These are phyloP conservation scores for Diogma glabrata DNA, from an alignment of 2,888 invertebrate genomes.

Conservation along the genomic window DNA sequence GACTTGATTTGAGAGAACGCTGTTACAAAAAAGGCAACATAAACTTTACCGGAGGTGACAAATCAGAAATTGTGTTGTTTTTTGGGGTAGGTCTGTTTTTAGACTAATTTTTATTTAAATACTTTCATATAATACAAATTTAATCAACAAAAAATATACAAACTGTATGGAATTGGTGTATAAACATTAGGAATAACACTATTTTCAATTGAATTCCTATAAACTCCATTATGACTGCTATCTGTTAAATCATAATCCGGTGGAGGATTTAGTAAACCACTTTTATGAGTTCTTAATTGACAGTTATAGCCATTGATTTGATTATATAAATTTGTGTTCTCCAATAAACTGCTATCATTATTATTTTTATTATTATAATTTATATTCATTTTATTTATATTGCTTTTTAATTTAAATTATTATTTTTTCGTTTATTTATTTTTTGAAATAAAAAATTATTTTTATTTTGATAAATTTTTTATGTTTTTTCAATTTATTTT, in stretches of 20 bases:
- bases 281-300: neutral
- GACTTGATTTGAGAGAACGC: no score
- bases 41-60: no score
- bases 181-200: constrained; percentile 37
- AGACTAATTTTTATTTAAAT: no score
- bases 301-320: neutral
- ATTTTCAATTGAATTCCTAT: neutral
- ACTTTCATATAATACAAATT: neutral
- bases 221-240: constrained; percentile 4
- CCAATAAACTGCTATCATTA: constrained; percentile 1
- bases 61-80: no score
- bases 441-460: no score
- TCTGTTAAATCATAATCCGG: constrained; percentile 1
- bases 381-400: neutral
- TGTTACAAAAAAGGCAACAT: no score
- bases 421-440: no score
- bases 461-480: no score
- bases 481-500: no score
- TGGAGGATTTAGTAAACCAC: constrained; percentile 4
- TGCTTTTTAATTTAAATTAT: no score
- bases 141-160: constrained; percentile 37
- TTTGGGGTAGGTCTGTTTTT: no score
- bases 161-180: constrained; percentile 65
- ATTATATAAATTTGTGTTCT: no score
- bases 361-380: neutral